phyloP scores from a whole-genome alignment of 2,797 vertebrate species.

The Rhynchotus rufescens region DNA sequence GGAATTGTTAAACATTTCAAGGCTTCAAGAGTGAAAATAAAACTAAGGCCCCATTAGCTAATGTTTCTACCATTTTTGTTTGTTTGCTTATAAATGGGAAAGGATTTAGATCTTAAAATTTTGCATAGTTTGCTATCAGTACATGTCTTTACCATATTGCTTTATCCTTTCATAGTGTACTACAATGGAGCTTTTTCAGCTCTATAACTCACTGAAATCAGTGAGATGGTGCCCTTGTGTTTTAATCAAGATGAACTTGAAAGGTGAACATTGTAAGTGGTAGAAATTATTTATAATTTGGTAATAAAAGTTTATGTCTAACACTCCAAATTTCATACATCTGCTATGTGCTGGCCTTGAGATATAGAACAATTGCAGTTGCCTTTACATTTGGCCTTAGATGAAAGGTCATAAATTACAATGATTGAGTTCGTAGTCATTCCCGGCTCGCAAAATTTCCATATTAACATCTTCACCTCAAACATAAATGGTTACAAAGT shows the following conservation, averaged over 20 bases:
- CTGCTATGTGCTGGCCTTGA: conserved; percentile 81
- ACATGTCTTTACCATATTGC: neutral
- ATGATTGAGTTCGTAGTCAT: conserved; percentile 73
- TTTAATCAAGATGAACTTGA: conserved; percentile 88
- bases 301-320: conserved; percentile 87
- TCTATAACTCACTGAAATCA: conserved; percentile 68
- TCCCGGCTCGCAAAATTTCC: conserved; percentile 81
- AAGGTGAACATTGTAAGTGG: conserved; percentile 84
- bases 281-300: conserved; percentile 89
- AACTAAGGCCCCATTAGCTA: neutral
- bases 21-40: conserved; percentile 12
- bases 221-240: conserved; percentile 76
- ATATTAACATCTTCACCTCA: conserved; percentile 85
- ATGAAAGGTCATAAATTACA: conserved; percentile 85
- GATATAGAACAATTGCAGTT: conserved; percentile 83
- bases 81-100: neutral
- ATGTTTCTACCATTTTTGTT: neutral
- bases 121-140: neutral
- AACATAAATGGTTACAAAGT: conserved; percentile 83
- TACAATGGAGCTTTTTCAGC: conserved; percentile 56
- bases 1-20: conserved; percentile 16
- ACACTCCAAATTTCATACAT: conserved; percentile 83
- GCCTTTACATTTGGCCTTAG: conserved; percentile 82
- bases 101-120: neutral
- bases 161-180: conserved; percentile 18